Evolutionary conservation across 2,113 vertebrate species (phyloP), one percentile per base, ranked within the genome.

Genomic region (Microtus montanus): DNA sequence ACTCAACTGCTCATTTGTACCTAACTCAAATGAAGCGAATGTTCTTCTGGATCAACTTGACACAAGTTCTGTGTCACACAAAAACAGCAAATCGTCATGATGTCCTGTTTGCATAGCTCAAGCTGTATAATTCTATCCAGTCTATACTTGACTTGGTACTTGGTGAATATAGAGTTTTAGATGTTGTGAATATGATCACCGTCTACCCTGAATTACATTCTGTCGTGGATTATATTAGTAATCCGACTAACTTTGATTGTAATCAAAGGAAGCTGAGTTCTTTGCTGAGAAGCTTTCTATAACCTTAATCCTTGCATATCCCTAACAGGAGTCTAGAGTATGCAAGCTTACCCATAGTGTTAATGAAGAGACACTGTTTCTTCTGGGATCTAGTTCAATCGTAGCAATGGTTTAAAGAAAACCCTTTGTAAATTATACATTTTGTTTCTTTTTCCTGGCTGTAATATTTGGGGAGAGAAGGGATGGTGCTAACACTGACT

Each of bases 11-110:
- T 82, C 85, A 44, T 52, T 41, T 26, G 28, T 90, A 83, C 64
- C 20, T 41, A 52, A 85, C 75, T 75, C 78, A 66, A 88, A 92
- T 47, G 33, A 63, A 96, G 75, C 71, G 71, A 80, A 52, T 80
- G 49, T 70, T 85, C 61, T 73, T 84, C 74, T 41, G 91, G 49
- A 77, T 90, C 11, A 52, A 4, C 20, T 82, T 93, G 77, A 44
- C 47, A 54, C 19, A 75, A 52, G 17, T 80, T 92, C 35, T 26
- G 0, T 58, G 14, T 38, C 22, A 70, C 49, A n/a, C 54, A 83
- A 90, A 52, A 54, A 93, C 20, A 82, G 13, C 33, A 82, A 73
- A 58, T 58, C 11, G 28, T 41, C 15, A 15, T 35, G 15, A 61
- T 54, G 3, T 54, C 74, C 63, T 89, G 13, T 54, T 91, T 30